phyloP scores from a whole-genome alignment of 2,113 vertebrate species.

The Phrynocephalus versicolor region DNA sequence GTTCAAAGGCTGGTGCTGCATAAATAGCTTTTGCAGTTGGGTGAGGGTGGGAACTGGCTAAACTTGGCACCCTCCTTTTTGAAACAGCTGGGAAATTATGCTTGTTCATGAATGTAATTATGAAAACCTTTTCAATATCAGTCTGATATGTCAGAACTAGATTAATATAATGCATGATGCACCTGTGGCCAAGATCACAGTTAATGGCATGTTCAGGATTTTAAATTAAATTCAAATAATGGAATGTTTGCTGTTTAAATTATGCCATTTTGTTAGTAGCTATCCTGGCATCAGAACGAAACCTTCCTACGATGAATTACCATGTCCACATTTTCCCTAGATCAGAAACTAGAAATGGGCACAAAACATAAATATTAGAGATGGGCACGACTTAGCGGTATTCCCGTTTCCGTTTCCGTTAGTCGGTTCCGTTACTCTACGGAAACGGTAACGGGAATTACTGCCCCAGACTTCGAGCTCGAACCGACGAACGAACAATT shows the following conservation, averaged over 20 bases:
- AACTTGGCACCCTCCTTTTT: too few species aligned
- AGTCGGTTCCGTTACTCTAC: too few species aligned
- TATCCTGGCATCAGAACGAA: not conserved
- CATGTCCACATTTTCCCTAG: not conserved
- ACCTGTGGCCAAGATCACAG: conserved; percentile 6
- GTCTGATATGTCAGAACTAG: conserved; percentile 5
- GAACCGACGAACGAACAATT: too few species aligned
- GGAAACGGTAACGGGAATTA: too few species aligned
- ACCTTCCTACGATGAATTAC: not conserved
- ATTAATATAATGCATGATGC: conserved; percentile 10
- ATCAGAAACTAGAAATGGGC: too few species aligned
- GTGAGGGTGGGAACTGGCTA: too few species aligned
- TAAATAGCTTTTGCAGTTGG: too few species aligned
- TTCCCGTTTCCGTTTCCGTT: too few species aligned
- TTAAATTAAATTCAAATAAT: not conserved
- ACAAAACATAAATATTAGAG: too few species aligned
- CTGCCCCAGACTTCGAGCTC: too few species aligned
- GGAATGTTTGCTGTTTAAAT: not conserved
- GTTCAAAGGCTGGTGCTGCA: too few species aligned
- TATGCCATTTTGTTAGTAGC: not conserved
- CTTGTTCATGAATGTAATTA: conserved; percentile 3
- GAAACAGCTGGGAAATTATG: not conserved
- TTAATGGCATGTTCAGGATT: not conserved
- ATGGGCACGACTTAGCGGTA: too few species aligned
- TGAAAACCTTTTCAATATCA: conserved; percentile 11